phyloP scores from a whole-genome alignment of 2,888 invertebrate genomes.

The Beris chalybata region DNA sequence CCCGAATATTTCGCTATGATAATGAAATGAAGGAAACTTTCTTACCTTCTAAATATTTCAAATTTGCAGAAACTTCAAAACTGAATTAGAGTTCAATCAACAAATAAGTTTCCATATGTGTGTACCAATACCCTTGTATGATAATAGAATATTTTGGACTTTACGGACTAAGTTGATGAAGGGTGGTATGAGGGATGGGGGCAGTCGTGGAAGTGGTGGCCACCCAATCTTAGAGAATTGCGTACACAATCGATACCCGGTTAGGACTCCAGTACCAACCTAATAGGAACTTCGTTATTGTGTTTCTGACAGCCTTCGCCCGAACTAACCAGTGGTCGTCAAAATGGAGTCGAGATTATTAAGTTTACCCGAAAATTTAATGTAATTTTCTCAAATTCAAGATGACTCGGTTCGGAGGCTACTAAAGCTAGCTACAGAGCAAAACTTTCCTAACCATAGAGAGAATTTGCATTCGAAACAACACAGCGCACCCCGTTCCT shows the following conservation, averaged over 20 bases:
- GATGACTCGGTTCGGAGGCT: constrained; percentile 31
- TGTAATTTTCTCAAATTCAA: constrained; percentile 38
- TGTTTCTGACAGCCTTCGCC: constrained; percentile 38
- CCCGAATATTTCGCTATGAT: constrained; percentile 24
- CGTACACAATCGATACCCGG: constrained; percentile 10
- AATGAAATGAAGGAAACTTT: constrained; percentile 37
- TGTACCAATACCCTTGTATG: constrained; percentile 1
- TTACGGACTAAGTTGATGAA: constrained; percentile 22
- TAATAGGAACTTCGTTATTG: constrained; percentile 36
- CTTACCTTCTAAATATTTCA: constrained; percentile 39
- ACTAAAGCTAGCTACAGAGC: constrained; percentile 12
- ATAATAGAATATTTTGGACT: constrained; percentile 21
- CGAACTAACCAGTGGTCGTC: constrained; percentile 38
- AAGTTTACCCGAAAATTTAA: constrained; percentile 39
- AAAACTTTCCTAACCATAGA: constrained; percentile 20
- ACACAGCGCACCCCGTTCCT: too few species aligned
- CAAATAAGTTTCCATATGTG: constrained; percentile 34
- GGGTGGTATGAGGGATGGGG: too few species aligned
- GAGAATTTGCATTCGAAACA: constrained; percentile 17
- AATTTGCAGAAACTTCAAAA: constrained; percentile 38
- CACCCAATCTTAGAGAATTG: constrained; percentile 22
- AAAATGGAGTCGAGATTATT: constrained; percentile 38
- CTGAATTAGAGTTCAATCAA: constrained; percentile 40
- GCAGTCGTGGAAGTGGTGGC: not conserved
- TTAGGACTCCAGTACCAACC: constrained; percentile 10